A percentile compares a stretch with the other conserved stretches of the same genome.
Conservation (phyloP, 2,888 invertebrate species). For the Ganaspis brasiliensis region DNA sequence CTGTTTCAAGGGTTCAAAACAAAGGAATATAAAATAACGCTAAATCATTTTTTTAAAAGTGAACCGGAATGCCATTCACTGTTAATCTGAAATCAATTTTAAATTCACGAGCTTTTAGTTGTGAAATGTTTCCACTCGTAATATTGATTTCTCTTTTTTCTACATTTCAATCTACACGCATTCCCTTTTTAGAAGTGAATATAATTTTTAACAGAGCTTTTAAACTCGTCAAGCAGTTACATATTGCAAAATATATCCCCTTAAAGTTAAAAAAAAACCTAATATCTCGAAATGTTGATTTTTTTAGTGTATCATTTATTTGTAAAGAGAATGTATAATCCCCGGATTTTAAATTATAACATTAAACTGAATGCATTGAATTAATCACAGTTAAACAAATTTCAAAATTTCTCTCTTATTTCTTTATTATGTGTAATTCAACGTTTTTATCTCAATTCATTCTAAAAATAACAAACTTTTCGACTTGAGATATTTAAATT, state of each 20-base stretch:
- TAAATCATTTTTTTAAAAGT: neutral
- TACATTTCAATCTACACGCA: slow-evolving; percentile 7
- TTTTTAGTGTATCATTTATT: neutral
- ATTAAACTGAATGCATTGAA: too few species aligned
- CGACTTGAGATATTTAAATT: too few species aligned
- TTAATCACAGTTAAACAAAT: too few species aligned
- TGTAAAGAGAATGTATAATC: neutral
- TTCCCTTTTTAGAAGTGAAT: slow-evolving; percentile 5
- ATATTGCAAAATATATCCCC: slow-evolving; percentile 10
- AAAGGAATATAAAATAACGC: neutral
- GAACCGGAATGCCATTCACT: neutral
- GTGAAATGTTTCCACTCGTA: slow-evolving; percentile 8
- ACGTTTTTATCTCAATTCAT: too few species aligned
- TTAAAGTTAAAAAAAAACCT: neutral
- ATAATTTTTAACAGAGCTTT: slow-evolving; percentile 8
- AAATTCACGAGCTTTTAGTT: slow-evolving; percentile 8
- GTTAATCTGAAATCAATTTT: slow-evolving; percentile 11
- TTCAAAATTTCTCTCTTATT: too few species aligned
- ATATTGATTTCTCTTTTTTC: slow-evolving; percentile 11
- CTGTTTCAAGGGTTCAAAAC: neutral
- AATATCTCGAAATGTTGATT: neutral
- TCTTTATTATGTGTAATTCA: too few species aligned
- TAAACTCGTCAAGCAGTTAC: slow-evolving; percentile 6
- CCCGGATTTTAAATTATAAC: neutral
- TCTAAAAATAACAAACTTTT: too few species aligned